Evolutionary conservation across 2,888 invertebrate genomes (phyloP).

Genomic region (Brachyptera putata): DNA sequence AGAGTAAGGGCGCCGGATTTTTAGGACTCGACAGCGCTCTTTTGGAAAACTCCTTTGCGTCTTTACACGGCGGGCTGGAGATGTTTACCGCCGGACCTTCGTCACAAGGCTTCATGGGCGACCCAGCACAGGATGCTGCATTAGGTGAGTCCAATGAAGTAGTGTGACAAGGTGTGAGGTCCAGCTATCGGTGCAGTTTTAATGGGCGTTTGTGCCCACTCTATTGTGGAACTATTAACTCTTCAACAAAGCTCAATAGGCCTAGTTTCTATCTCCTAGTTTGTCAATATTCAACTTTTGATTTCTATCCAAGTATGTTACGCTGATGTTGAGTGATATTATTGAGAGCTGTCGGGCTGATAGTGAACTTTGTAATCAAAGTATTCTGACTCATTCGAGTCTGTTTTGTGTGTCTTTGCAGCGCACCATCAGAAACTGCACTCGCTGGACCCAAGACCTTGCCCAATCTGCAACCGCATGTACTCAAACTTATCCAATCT

Average conservation of each 20-base stretch:
- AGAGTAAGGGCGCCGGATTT: constrained; percentile 19
- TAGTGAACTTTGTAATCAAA: too few relatives aligned
- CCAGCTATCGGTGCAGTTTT: constrained; percentile 10
- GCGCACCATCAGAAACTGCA: constrained; percentile 50
- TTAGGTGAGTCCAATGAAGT: constrained; percentile 39
- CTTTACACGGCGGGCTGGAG: constrained; percentile 42
- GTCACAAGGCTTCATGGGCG: constrained; percentile 38
- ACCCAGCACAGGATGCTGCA: constrained; percentile 39
- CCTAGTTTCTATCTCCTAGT: too few relatives aligned
- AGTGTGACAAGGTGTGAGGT: neutral
- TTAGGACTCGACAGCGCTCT: constrained; percentile 30
- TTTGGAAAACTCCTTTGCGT: constrained; percentile 23
- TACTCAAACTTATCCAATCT: constrained; percentile 63
- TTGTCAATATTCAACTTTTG: neutral
- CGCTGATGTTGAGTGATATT: too few relatives aligned
- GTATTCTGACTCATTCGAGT: neutral
- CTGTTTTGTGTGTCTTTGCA: constrained; percentile 41
- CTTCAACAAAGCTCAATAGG: too few relatives aligned
- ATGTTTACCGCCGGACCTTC: constrained; percentile 45
- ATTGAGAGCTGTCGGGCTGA: too few relatives aligned
- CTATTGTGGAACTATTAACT: too few relatives aligned
- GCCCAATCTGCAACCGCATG: constrained; percentile 59
- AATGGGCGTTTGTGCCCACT: neutral
- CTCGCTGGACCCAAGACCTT: constrained; percentile 55
- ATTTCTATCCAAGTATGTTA: neutral